These are phyloP conservation scores for Morpho achilles DNA, from an alignment of 2,888 invertebrate genomes.

Conservation along the genomic window DNA sequence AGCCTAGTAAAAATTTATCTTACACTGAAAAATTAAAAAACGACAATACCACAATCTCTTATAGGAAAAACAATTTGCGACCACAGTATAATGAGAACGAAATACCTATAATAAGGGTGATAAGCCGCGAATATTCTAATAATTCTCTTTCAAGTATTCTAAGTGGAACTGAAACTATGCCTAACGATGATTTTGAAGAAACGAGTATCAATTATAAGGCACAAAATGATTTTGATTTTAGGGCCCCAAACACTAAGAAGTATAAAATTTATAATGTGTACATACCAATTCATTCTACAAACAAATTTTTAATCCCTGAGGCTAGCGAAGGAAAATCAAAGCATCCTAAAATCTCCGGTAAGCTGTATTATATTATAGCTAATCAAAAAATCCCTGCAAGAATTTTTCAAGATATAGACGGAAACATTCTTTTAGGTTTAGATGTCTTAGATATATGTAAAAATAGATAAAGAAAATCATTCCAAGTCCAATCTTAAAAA, in stretches of 20 bases:
- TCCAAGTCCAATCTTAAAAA: not conserved
- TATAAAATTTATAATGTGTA: not conserved
- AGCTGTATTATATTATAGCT: slow-evolving; percentile 36
- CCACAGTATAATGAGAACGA: slow-evolving; percentile 29
- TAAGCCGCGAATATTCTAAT: slow-evolving; percentile 39
- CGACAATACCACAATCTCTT: not conserved
- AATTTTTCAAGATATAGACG: slow-evolving; percentile 38
- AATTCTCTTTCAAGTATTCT: slow-evolving; percentile 34
- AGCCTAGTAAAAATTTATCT: not conserved
- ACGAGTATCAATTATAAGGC: not conserved
- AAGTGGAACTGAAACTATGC: slow-evolving; percentile 36
- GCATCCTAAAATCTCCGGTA: slow-evolving; percentile 23
- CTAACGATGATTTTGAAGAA: slow-evolving; percentile 35
- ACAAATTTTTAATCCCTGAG: not conserved
- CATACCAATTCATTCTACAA: not conserved
- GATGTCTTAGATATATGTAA: slow-evolving; percentile 38
- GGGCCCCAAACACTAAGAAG: not conserved
- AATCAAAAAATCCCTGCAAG: slow-evolving; percentile 36
- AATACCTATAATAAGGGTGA: slow-evolving; percentile 35
- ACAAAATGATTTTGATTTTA: slow-evolving; percentile 1
- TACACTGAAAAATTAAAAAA: not conserved
- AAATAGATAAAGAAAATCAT: slow-evolving; percentile 10
- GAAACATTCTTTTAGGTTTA: slow-evolving; percentile 36
- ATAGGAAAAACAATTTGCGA: not conserved
- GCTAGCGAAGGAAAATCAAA: not conserved